phyloP scores from a whole-genome alignment of 2,888 invertebrate species.

The Acrobasis repandana region DNA sequence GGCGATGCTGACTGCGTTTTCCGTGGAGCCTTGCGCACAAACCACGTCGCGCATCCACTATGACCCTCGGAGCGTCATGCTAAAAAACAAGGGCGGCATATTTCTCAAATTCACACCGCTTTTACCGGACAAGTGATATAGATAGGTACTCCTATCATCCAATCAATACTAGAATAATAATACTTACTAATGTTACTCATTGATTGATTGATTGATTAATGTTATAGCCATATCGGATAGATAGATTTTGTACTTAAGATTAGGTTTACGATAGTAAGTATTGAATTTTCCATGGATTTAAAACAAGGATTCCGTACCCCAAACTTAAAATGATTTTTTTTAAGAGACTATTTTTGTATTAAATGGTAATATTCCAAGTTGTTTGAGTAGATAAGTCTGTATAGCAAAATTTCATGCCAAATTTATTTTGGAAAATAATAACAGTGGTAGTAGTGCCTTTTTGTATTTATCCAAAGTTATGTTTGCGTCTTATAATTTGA shows the following conservation, averaged over 20 bases:
- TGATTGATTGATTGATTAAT: slow-evolving; percentile 20
- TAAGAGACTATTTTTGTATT: too few relatives aligned
- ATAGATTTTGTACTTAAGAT: slow-evolving; percentile 31
- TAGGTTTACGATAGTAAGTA: slow-evolving; percentile 16
- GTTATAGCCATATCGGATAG: slow-evolving; percentile 24
- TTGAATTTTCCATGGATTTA: not conserved
- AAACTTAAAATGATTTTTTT: too few relatives aligned
- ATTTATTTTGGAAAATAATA: too few relatives aligned
- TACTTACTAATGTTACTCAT: not conserved
- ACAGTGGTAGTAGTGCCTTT: too few relatives aligned
- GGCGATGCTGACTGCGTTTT: slow-evolving; percentile 54
- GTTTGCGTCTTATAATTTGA: too few relatives aligned
- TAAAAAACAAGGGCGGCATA: slow-evolving; percentile 76
- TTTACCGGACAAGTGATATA: slow-evolving; percentile 1
- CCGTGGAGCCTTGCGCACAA: slow-evolving; percentile 63
- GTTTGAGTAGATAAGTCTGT: too few relatives aligned
- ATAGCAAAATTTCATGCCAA: too few relatives aligned
- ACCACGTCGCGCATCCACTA: slow-evolving; percentile 67
- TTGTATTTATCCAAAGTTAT: too few relatives aligned
- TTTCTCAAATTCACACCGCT: slow-evolving; percentile 60
- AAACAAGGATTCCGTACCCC: not conserved
- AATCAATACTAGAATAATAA: not conserved
- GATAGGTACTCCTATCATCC: too few relatives aligned
- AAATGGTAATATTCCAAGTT: too few relatives aligned
- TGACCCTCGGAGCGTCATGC: slow-evolving; percentile 73